Evolutionary conservation across 2,113 vertebrate genomes (phyloP), one percentile per base, ranked within the genome.

Genomic region (Ptyas mucosa): DNA sequence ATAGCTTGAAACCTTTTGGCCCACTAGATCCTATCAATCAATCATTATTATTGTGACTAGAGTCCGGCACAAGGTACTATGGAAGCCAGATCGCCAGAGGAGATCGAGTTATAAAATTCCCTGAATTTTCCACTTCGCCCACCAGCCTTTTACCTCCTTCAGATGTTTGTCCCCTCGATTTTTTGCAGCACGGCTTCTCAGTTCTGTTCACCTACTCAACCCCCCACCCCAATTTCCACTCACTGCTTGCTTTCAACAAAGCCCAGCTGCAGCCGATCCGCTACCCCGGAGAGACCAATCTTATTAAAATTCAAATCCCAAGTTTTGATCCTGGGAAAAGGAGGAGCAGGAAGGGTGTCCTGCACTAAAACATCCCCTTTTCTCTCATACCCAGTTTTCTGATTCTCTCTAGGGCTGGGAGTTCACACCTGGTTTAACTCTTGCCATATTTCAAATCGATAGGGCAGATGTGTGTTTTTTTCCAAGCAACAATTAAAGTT

Each of bases 301-400:
- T 93, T 85, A 90, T 90, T 86, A 90, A 64, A 89, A 86, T 90
- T 93, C 75, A 90, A 90, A 90, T 43, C 75, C 88, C 55, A 90
- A 90, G 54, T 90, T 93, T 90, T 89, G 88, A 93, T 89, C 92
- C 75, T n/a, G 54, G 92, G 75, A 90, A 93, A 69, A 58, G 69
- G 88, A 86, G 88, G 75, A 93, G 92, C 54, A 86, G 88, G 92
- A 93, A 93, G 88, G 14, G 88, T 86, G 75, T 88, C 88, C 69
- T 24, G 24, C 43, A 34, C 69, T 61, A 86, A 86, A 12, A 4
- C 75, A 52, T 93, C 88, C 88, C 75, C 88, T 34, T 53, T 52
- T 46, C 1, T 29, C n/a, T 75, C 64, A 75, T 18, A 18, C 69
- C 9, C 18, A 8, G 64, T 43, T 89, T 86, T 54, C 92, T 93